Percentiles rank a stretch among this genome's conserved stretches.
These are phyloP conservation scores for Helarctos malayanus DNA, from an alignment of 2,797 vertebrate species.

Conservation along the genomic window DNA sequence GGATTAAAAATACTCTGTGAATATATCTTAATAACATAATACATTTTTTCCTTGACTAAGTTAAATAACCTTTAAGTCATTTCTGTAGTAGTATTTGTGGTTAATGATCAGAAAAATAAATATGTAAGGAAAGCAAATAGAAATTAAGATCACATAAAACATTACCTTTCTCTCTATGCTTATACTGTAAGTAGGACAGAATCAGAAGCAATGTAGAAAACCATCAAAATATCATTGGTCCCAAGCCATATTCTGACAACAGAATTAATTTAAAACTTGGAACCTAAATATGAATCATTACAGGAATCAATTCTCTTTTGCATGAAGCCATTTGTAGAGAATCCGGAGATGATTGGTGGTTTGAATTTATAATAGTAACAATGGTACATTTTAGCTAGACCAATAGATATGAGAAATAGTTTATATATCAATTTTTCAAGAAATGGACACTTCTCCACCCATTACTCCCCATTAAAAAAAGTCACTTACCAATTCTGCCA, in stretches of 20 bases:
- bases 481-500: background rate
- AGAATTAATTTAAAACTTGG: background rate
- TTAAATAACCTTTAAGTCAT: no score
- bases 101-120: no score
- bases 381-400: background rate
- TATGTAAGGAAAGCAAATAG: no score
- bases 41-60: no score
- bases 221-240: background rate
- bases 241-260: background rate
- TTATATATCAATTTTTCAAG: background rate
- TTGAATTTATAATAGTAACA: background rate
- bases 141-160: no score
- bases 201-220: background rate
- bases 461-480: background rate
- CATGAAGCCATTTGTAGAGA: background rate
- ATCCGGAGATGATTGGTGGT: background rate
- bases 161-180: background rate
- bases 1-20: no score
- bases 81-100: no score
- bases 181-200: background rate
- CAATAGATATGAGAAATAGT: background rate
- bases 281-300: background rate
- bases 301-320: background rate
- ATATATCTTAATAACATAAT: no score
- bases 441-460: background rate